Base-by-base conservation (phyloP, 2,888 invertebrate species). In the Acanthosoma haemorrhoidale region DNA sequence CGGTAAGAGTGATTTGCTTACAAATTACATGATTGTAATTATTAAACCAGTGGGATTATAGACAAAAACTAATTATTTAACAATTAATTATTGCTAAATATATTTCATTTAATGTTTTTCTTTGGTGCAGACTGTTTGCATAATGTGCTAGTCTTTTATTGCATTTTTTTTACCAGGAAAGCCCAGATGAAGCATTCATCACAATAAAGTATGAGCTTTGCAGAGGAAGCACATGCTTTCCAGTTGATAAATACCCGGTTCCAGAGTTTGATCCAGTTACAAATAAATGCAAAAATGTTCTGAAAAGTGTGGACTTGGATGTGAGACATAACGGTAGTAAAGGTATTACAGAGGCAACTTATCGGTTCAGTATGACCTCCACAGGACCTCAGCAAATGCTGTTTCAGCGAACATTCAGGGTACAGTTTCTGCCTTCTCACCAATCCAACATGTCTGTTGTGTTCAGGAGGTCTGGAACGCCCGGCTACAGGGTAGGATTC, bases 401-500 rank as follows among this genome's bases (percentile, higher is more conserved):
- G 15, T 31, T 74, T 25, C 36, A 68, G 15, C 79, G 80, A 75
- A 71, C 77, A 59, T 78, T 79, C 59, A 75, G 78, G 74, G 75
- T 80, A 2, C 71, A 69, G 31, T 74, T 74, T 63, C 43, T 57
- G 2, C 36, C 51, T 29, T 32, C 21, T 13, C 29, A 25, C n/a
- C 21, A 31, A 1, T 21, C 36, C 6, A 64, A 64, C 29, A n/a
- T 41, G 31, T 32, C 51, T 34, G 15, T 57, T 16, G 13, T 51
- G 32, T 78, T 79, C 43, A 75, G 75, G 67, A 77, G 82, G 15
- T 92, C 92, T 80, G 92, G 92, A 2, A 89, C 87, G 79, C 91
- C 91, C 1, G 92, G 92, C 3, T 93, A 93, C 76, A 77, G 86
- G 5, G 75, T 81, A 3, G 87, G 87, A 6, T 84, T 85, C 75